A percentile compares a stretch with the other conserved stretches of the same genome.
Evolutionary conservation across 2,113 vertebrate species (phyloP).

Genomic region (Hippocampus comes): DNA sequence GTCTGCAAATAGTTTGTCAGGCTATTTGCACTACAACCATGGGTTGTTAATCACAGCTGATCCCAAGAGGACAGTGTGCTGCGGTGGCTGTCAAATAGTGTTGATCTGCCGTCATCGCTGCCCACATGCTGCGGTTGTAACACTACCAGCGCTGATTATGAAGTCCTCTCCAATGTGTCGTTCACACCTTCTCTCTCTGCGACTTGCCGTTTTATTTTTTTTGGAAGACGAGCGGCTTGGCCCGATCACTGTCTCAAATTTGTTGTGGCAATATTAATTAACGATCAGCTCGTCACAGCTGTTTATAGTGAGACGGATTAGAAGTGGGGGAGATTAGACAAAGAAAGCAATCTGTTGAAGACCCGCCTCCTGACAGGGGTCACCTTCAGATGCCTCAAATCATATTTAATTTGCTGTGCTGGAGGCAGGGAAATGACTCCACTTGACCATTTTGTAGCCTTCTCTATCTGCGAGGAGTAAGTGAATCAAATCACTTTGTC

Average conservation of each 20-base stretch:
- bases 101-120: conserved; percentile 32
- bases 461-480: conserved; percentile 37
- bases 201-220: conserved; percentile 53
- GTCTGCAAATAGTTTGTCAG: conserved; percentile 41
- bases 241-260: conserved; percentile 75
- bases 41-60: conserved; percentile 37
- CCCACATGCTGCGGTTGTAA: conserved; percentile 48
- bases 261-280: conserved; percentile 85
- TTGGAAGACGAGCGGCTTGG: conserved; percentile 48
- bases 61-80: conserved; percentile 26
- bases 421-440: conserved; percentile 59
- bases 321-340: conserved; percentile 73
- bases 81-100: conserved; percentile 36
- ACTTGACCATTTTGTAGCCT: conserved; percentile 57
- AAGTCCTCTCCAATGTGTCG: conserved; percentile 60
- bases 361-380: conserved; percentile 72
- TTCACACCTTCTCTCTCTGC: conserved; percentile 65
- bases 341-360: conserved; percentile 74
- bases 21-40: conserved; percentile 23
- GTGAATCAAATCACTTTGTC: conserved; percentile 44
- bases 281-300: conserved; percentile 73
- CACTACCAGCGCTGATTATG: conserved; percentile 58
- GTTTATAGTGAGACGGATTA: conserved; percentile 79
- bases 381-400: conserved; percentile 77
- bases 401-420: conserved; percentile 73